These are phyloP conservation scores for Pseudorhombus dupliciocellatus DNA, from an alignment of 2,113 vertebrate species.

Conservation along the genomic window DNA sequence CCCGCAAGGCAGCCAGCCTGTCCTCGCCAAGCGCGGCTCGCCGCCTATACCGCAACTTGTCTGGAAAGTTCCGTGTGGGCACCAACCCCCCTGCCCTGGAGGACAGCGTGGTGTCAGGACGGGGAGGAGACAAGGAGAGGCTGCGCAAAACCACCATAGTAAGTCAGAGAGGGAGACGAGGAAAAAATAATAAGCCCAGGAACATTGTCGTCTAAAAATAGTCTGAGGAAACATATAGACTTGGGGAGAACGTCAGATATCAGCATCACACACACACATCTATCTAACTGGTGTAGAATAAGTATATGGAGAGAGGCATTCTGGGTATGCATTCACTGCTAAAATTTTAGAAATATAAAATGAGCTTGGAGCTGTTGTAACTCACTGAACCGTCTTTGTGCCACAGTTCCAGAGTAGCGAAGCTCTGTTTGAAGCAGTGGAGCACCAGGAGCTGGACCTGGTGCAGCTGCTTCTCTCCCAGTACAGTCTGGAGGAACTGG, in stretches of 20 bases:
- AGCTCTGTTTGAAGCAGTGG: slow-evolving; percentile 90
- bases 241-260: slow-evolving; percentile 19
- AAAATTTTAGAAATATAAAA: background rate
- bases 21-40: slow-evolving; percentile 90
- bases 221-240: slow-evolving; percentile 41
- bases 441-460: slow-evolving; percentile 89
- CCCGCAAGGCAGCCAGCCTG: slow-evolving; percentile 84
- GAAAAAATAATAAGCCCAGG: slow-evolving; percentile 57
- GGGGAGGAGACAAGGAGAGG: slow-evolving; percentile 86
- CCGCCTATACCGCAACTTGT: slow-evolving; percentile 92
- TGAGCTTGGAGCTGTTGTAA: background rate
- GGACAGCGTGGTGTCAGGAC: slow-evolving; percentile 81
- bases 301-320: slow-evolving; percentile 3
- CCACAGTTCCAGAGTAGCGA: slow-evolving; percentile 88
- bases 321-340: background rate
- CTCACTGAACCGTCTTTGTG: slow-evolving; percentile 22
- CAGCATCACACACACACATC: slow-evolving; percentile 6
- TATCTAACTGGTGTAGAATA: background rate
- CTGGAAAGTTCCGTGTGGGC: slow-evolving; percentile 90
- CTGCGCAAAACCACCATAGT: slow-evolving; percentile 88
- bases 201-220: slow-evolving; percentile 59
- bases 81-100: slow-evolving; percentile 83
- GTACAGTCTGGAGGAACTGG: slow-evolving; percentile 90
- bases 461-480: slow-evolving; percentile 88
- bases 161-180: slow-evolving; percentile 62